Evolutionary conservation across 2,113 vertebrate genomes (phyloP).

Genomic region (Brienomyrus longianalis): DNA sequence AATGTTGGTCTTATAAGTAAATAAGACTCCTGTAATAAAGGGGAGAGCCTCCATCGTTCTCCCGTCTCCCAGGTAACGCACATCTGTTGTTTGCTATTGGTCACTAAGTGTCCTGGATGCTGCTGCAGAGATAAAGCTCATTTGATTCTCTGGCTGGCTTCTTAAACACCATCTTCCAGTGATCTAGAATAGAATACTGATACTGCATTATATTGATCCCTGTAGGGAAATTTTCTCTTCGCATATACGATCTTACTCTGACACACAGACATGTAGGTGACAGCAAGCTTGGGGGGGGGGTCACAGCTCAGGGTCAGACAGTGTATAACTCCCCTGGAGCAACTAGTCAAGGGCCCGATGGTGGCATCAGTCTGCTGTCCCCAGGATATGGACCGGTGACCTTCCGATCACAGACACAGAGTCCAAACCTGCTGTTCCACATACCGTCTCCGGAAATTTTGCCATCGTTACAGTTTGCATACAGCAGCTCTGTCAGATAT

Average conservation of each 20-base stretch:
- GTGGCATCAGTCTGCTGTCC: background rate
- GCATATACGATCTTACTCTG: background rate
- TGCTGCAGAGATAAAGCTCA: background rate
- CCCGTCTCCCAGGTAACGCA: constrained; percentile 6
- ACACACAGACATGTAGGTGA: background rate
- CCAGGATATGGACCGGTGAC: background rate
- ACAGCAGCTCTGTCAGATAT: background rate
- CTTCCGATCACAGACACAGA: background rate
- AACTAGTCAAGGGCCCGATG: background rate
- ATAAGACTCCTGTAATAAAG: background rate
- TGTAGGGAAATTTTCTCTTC: background rate
- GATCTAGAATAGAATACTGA: background rate
- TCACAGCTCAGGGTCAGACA: background rate
- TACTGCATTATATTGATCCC: background rate
- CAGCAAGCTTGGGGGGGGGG: background rate
- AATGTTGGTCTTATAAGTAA: background rate
- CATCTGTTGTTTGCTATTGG: background rate
- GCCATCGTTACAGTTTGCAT: background rate
- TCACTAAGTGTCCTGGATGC: background rate
- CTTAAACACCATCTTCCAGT: background rate
- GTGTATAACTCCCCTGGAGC: background rate
- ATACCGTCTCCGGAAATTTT: background rate
- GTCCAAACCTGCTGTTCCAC: background rate
- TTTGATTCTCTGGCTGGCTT: background rate
- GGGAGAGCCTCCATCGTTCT: background rate